Conservation (phyloP, 2,888 invertebrate genomes). For the Nasonovia ribisnigri region DNA sequence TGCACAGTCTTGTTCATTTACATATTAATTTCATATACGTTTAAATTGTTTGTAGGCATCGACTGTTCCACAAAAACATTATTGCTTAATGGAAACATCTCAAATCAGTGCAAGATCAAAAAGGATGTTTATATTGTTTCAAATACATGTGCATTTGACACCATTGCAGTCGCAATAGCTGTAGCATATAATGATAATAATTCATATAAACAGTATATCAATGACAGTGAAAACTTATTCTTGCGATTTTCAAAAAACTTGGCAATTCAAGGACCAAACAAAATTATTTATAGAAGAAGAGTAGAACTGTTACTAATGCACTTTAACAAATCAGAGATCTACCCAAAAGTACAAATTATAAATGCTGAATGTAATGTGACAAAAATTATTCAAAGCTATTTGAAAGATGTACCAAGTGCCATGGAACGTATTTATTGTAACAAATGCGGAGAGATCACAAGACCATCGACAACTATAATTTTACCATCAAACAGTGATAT, state of each 20-base stretch:
- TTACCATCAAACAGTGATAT: not conserved
- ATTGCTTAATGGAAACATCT: not conserved
- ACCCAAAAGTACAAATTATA: not conserved
- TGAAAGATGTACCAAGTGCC: not conserved
- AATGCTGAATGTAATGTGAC: not conserved
- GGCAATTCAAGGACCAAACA: not conserved
- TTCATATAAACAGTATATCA: not conserved
- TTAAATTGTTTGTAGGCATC: no score
- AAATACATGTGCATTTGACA: not conserved
- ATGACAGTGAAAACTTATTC: not conserved
- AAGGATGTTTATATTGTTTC: not conserved
- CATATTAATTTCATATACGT: no score
- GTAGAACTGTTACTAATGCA: not conserved
- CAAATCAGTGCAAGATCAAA: not conserved
- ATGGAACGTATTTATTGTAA: not conserved
- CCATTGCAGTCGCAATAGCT: not conserved
- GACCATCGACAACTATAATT: slow-evolving; percentile 11
- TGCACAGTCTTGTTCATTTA: no score
- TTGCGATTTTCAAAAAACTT: not conserved
- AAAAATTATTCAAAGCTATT: slow-evolving; percentile 4
- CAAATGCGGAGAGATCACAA: not conserved
- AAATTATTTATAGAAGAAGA: not conserved
- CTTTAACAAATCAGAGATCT: not conserved
- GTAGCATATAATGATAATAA: not conserved
- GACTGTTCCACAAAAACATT: no score